Percentiles rank a stretch among this genome's conserved stretches.
These are phyloP conservation scores for Sylvia borin DNA, from an alignment of 2,797 vertebrate species.

Conservation along the genomic window DNA sequence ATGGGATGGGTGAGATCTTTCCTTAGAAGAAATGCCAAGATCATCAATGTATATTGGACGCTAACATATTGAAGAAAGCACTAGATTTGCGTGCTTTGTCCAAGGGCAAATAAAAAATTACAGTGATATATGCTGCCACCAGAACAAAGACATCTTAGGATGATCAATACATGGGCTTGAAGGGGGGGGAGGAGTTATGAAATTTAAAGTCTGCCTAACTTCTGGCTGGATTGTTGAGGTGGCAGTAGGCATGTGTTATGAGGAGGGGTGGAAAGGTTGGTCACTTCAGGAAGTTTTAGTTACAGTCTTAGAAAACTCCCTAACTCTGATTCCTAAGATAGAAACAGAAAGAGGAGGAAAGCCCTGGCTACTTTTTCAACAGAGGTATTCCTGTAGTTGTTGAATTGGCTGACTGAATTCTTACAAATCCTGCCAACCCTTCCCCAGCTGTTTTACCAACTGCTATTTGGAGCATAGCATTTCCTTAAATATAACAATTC, in stretches of 20 bases:
- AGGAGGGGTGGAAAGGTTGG: not conserved
- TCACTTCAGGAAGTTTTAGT: not conserved
- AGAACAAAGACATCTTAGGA: not conserved
- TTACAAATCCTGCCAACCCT: not conserved
- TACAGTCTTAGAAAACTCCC: not conserved
- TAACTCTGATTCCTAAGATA: not conserved
- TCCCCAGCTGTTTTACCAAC: not conserved
- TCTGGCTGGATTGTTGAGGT: not conserved
- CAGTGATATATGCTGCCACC: not conserved
- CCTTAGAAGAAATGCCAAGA: not conserved
- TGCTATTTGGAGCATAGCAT: not conserved
- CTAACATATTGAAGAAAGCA: not conserved
- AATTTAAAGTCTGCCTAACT: not conserved
- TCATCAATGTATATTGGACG: not conserved
- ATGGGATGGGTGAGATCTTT: not conserved
- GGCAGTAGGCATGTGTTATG: fast-evolving
- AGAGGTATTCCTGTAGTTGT: not conserved
- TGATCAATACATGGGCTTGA: not conserved
- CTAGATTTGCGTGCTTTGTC: not conserved
- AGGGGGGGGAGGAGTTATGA: not conserved
- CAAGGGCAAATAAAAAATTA: not conserved
- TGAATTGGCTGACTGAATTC: not conserved
- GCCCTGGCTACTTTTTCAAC: not conserved
- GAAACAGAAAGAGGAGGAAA: not conserved
- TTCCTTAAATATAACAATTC: constrained; percentile 43